Evolutionary conservation across 2,113 vertebrate species (phyloP), one percentile per base, ranked within the genome.

Genomic region (Gavialis gangeticus): DNA sequence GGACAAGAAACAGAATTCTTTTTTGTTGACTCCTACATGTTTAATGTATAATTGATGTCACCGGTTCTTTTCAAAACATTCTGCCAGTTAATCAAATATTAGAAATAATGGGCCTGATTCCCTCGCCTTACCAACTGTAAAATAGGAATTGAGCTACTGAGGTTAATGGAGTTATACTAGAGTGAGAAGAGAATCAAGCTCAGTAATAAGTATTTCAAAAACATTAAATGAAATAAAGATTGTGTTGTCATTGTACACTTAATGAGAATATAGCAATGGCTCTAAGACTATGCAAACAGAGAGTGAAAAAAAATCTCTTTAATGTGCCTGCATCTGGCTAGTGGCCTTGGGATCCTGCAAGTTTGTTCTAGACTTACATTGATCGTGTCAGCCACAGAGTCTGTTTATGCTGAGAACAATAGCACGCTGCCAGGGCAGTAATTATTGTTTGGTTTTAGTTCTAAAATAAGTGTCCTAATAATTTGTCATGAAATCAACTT

Each of bases 381-480:
- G 4, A 6, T 95, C 83, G 79, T 66, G 10, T 93, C 85, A 97
- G 71, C 71, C 66, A 21, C 62, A 24, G 34, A 37, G 92, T 97
- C 88, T 86, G 59, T 7, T 93, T 91, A 58, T 69, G 22, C 34
- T 92, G 59, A 2, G 58, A 55, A 25, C 5, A 46, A 34, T 89
- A 77, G 57, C 6, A 2, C 3, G 95, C 58, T 84, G 34, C 83
- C 1, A 12, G 58, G 82, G 66, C 71, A 92, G 28, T 79, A 85
- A 80, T 95, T 95, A 95, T 84, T 92, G 85, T 55, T 54, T 96
- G 84, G 55, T 96, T 85, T 75, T 54, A 82, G n/a, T 95, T 97
- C 96, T 91, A 87, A 85, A 89, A 79, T 91, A 88, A 93, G 24
- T 91, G 60, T 95, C 94, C 78, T 91, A 94, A 90, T 94, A 96